Evolutionary conservation across 2,797 vertebrate species (phyloP), one percentile per base, ranked within the genome.

Genomic region (Amphiprion clarkii): DNA sequence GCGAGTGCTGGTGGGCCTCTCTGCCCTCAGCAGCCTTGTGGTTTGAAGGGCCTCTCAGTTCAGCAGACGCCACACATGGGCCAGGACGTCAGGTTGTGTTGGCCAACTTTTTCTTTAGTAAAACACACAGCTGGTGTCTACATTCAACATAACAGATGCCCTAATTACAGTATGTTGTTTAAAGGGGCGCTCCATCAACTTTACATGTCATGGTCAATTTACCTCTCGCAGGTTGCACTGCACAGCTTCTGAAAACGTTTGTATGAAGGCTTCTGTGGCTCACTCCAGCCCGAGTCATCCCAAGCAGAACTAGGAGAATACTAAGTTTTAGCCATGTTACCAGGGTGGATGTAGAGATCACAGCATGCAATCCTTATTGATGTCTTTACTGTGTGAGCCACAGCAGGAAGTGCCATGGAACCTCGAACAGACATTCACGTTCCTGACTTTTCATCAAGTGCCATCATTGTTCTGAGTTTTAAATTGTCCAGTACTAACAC

Each of bases 1-100:
- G 56, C 62, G 6, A 74, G 60, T 29, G 67, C 73, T 62, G 87
- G 85, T 87, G 86, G 89, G 86, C 86, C 90, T 77, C 54, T 0
- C 57, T 44, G 71, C n/a, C 52, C 76, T 62, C 53, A 19, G 55
- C 14, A 46, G 52, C 58, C 52, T 65, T 67, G 85, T 67, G 83
- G 80, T 84, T 63, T 67, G 2, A 67, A 69, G 60, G 61, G 59
- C 69, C 67, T 83, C 78, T 39, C 25, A 9, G 64, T 36, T 53
- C 65, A 76, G 64, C 68, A 72, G 79, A 79, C 78, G n/a, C 78
- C 74, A 67, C 57, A 67, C 16, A 75, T 56, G 51, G 67, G 17
- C 51, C 48, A n/a, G 55, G 60, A 74, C 74, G 72, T 62, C 67
- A 74, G 69, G 67, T 72, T 72, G 55, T 70, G 74, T 60, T 63